Evolutionary conservation across 2,113 vertebrate genomes (phyloP), one percentile per base, ranked within the genome.

Genomic region (Suncus etruscus): DNA sequence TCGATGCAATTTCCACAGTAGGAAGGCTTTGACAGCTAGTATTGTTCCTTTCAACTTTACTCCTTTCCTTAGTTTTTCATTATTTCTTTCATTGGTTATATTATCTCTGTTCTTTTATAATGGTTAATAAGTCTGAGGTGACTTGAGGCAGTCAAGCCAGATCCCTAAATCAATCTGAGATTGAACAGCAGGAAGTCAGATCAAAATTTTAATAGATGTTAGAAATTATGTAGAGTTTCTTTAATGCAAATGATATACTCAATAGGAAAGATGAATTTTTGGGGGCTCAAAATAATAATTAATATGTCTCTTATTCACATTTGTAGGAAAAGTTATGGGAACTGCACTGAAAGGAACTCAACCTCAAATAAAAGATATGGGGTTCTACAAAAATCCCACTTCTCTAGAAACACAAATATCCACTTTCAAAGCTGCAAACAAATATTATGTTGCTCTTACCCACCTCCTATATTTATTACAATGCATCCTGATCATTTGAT

Each of bases 151-250:
- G 88, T 68, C 83, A 65, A 63, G 54, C 83, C 74, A 27, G 68
- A 73, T 29, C 31, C 7, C 70, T 93, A 81, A 74, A 89, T 95
- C 89, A 92, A n/a, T 39, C 51, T 29, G 29, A 29, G 18, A n/a
- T 54, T 88, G 58, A 61, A 16, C 47, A 75, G 4, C 8, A 68
- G 73, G 89, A 88, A 76, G 78, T 51, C 24, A 20, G 73, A 73
- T 25, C 29, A 14, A 24, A 70, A 51, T 63, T 87, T 84, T 95
- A 73, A 94, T 32, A 92, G 78, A 66, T 74, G 85, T 48, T 94
- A 86, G 74, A 48, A 69, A 68, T 15, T 45, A 61, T 22, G 0
- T 6, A 81, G 94, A 92, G 69, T 90, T 95, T 91, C 84, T 54
- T 83, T 61, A 39, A 51, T 83, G 24, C 39, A 86, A 80, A 65